phyloP scores from a whole-genome alignment of 2,113 vertebrate species.

The Hippocampus zosterae region DNA sequence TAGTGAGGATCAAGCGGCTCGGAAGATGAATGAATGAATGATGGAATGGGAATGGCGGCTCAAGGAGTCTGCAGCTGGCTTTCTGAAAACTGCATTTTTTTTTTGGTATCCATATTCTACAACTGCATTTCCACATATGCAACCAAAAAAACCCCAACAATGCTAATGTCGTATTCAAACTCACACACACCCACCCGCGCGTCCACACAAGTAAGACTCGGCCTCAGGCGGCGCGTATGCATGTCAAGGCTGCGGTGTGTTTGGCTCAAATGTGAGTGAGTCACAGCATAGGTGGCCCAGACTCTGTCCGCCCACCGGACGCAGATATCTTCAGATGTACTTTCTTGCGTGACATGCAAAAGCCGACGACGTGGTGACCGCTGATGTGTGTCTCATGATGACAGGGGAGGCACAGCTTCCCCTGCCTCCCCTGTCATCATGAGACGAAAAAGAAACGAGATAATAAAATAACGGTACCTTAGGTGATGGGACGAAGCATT shows the following conservation, averaged over 20 bases:
- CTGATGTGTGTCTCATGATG: no score
- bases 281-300: constrained; percentile 57
- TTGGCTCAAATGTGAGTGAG: constrained; percentile 58
- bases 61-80: constrained; percentile 43
- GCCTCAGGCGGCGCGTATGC: constrained; percentile 41
- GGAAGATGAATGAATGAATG: no score
- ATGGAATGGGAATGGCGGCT: constrained; percentile 43
- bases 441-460: no score
- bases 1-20: no score
- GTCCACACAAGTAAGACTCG: neutral
- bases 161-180: constrained; percentile 24
- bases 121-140: neutral
- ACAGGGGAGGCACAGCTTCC: no score
- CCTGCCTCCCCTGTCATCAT: no score
- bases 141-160: neutral
- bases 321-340: constrained; percentile 58
- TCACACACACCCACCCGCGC: neutral
- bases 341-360: constrained; percentile 56
- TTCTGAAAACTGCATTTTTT: constrained; percentile 52
- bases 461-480: no score
- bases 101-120: neutral
- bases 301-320: constrained; percentile 61
- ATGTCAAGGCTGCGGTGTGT: constrained; percentile 54
- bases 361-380: constrained; percentile 32
- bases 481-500: no score